phyloP scores from a whole-genome alignment of 2,888 invertebrate genomes.

The Chrysolina haemoptera region DNA sequence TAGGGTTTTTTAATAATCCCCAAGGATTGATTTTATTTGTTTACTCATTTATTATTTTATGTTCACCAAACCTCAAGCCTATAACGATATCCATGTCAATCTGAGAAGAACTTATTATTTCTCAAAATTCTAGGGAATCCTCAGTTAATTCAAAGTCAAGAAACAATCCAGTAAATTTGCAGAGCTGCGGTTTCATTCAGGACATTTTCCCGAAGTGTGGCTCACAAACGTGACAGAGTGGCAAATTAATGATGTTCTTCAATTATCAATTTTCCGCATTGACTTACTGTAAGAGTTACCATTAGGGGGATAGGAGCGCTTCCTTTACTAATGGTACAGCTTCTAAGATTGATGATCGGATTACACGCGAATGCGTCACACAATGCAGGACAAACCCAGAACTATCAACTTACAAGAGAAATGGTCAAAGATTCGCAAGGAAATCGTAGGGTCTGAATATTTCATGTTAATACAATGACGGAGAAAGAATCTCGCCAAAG shows the following conservation, averaged over 20 bases:
- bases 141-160: too few species aligned
- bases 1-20: too few species aligned
- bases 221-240: slow-evolving; percentile 53
- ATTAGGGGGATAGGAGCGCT: slow-evolving; percentile 62
- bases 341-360: slow-evolving; percentile 64
- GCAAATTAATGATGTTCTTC: slow-evolving; percentile 60
- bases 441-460: slow-evolving; percentile 26
- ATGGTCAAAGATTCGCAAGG: slow-evolving; percentile 42
- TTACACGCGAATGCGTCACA: slow-evolving; percentile 62
- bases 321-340: slow-evolving; percentile 63
- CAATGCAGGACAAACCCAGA: slow-evolving; percentile 48
- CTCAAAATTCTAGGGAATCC: too few species aligned
- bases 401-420: slow-evolving; percentile 46
- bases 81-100: too few species aligned
- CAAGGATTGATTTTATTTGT: too few species aligned
- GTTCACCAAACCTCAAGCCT: too few species aligned
- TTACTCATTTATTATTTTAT: too few species aligned
- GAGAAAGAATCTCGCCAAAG: slow-evolving; percentile 13
- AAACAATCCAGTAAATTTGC: background rate
- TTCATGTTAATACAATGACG: slow-evolving; percentile 26
- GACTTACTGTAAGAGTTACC: slow-evolving; percentile 58
- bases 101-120: too few species aligned
- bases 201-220: slow-evolving; percentile 41
- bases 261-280: slow-evolving; percentile 62
- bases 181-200: background rate